These are phyloP conservation scores for Lutjanus campechanus DNA, from an alignment of 2,797 vertebrate species.

Conservation along the genomic window DNA sequence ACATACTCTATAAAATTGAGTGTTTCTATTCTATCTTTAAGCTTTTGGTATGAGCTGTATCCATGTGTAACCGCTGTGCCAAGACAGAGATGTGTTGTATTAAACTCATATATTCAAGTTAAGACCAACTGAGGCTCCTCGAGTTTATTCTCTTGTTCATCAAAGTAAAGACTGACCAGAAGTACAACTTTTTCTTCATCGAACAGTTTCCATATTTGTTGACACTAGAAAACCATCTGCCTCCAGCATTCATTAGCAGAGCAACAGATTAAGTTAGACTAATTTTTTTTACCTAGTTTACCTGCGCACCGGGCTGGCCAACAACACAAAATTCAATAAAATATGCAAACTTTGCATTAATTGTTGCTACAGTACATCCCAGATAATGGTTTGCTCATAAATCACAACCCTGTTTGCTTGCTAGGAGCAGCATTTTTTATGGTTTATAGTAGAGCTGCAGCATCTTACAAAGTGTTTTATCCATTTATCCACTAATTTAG, in stretches of 20 bases:
- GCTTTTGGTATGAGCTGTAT: too few relatives aligned
- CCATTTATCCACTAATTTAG: constrained; percentile 13
- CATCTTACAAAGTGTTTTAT: constrained; percentile 24
- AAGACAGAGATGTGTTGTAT: too few relatives aligned
- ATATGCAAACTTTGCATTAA: constrained; percentile 21
- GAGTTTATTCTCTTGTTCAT: too few relatives aligned
- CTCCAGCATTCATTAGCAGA: not conserved
- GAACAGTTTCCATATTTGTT: constrained; percentile 13
- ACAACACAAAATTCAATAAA: not conserved
- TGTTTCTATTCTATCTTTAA: too few relatives aligned
- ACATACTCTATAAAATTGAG: too few relatives aligned
- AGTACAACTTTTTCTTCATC: too few relatives aligned
- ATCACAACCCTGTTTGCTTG: constrained; percentile 34
- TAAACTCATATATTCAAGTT: too few relatives aligned
- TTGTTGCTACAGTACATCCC: constrained; percentile 6
- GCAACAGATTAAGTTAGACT: constrained; percentile 1
- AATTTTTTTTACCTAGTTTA: constrained; percentile 1
- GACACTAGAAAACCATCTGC: not conserved
- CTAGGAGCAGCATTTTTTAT: constrained; percentile 30
- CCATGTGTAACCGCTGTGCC: too few relatives aligned
- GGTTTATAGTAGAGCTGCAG: constrained; percentile 15
- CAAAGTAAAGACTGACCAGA: too few relatives aligned
- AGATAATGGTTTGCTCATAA: constrained; percentile 31
- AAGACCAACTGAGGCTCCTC: too few relatives aligned
- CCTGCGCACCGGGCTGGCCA: not conserved